Percentiles rank a stretch among this genome's conserved stretches.
Evolutionary conservation across 2,888 invertebrate genomes (phyloP).

Genomic region (Sarcophaga variegata): DNA sequence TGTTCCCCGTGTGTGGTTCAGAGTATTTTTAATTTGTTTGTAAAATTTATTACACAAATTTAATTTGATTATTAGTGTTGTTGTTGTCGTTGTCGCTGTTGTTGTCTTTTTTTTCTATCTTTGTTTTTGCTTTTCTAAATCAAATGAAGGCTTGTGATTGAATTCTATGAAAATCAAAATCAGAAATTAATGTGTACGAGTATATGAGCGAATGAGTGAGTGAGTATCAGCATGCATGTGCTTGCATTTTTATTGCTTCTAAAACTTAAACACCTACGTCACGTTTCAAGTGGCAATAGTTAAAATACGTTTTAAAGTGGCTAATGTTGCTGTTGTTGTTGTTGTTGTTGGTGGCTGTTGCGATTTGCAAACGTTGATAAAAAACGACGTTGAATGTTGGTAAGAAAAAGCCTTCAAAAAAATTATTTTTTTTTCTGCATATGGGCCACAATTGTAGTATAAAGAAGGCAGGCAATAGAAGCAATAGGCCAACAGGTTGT

Average conservation of each 20-base stretch:
- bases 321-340: constrained; percentile 10
- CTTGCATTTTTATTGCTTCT: constrained; percentile 3
- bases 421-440: constrained; percentile 1
- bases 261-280: constrained; percentile 62
- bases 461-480: neutral
- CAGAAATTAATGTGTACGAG: constrained; percentile 52
- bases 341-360: neutral
- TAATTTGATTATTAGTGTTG: constrained; percentile 2
- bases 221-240: too few relatives aligned
- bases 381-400: constrained; percentile 23
- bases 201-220: neutral
- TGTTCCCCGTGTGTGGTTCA: neutral
- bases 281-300: constrained; percentile 64
- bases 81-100: too few relatives aligned
- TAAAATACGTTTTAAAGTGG: constrained; percentile 41
- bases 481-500: constrained; percentile 59
- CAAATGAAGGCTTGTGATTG: constrained; percentile 52
- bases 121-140: neutral
- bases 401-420: constrained; percentile 46
- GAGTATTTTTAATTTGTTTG: constrained; percentile 26
- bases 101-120: neutral
- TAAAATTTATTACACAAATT: constrained; percentile 61
- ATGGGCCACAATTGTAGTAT: constrained; percentile 13
- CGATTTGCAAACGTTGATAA: constrained; percentile 62
- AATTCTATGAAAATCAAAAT: constrained; percentile 54